Percentiles rank a stretch among this genome's conserved stretches.
phyloP scores from a whole-genome alignment of 2,888 invertebrate species.

The Tholera decimalis region DNA sequence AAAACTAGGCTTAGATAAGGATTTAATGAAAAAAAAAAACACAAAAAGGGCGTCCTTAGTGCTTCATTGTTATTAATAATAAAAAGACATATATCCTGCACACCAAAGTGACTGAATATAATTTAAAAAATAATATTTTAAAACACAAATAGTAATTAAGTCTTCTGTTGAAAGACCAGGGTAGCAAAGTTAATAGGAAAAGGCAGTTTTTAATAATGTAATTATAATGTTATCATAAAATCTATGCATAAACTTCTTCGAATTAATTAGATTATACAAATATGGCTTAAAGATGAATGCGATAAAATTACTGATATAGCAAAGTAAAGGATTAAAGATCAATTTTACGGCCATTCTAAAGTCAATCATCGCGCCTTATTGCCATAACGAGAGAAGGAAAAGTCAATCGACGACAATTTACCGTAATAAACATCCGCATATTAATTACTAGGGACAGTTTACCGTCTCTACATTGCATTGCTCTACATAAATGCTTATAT shows the following conservation, averaged over 20 bases:
- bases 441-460: constrained; percentile 36
- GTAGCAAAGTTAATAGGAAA: background rate
- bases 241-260: background rate
- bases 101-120: too few species aligned
- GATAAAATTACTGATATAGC: constrained; percentile 13
- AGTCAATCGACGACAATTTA: constrained; percentile 20
- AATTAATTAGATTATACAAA: constrained; percentile 19
- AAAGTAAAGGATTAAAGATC: constrained; percentile 17
- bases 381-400: constrained; percentile 4
- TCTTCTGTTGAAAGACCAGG: too few species aligned
- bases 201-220: background rate
- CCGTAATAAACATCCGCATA: constrained; percentile 38
- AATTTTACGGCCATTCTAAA: constrained; percentile 35
- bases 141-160: too few species aligned
- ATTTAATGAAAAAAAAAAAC: background rate
- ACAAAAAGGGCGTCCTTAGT: background rate
- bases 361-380: constrained; percentile 24
- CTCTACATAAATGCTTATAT: constrained; percentile 19
- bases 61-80: background rate
- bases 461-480: constrained; percentile 16
- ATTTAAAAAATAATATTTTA: too few species aligned
- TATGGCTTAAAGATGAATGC: background rate
- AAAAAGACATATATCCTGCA: background rate
- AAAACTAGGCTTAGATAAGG: background rate
- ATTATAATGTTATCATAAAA: background rate